Conservation (phyloP, 2,888 invertebrate species). For the Eudasyphora cyanicolor region DNA sequence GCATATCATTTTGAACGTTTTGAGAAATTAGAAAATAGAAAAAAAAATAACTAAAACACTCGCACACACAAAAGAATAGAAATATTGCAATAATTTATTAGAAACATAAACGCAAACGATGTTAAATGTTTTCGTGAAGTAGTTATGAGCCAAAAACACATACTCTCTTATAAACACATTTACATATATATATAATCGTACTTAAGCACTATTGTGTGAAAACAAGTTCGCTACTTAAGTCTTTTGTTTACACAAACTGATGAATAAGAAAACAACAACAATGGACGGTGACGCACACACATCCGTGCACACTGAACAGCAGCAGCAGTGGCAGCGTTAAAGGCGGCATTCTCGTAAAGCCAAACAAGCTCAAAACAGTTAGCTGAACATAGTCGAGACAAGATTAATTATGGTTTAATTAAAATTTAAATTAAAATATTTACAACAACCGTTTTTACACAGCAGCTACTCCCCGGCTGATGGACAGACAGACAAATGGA, state of each 20-base stretch:
- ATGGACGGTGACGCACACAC: background rate
- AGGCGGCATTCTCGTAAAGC: background rate
- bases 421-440: slow-evolving; percentile 42
- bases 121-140: slow-evolving; percentile 19
- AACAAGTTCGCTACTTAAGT: slow-evolving; percentile 63
- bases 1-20: background rate
- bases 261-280: background rate
- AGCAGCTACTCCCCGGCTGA: too few relatives aligned
- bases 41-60: slow-evolving; percentile 1
- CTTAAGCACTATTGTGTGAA: background rate
- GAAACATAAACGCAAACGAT: slow-evolving; percentile 38
- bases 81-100: slow-evolving; percentile 53
- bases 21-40: background rate
- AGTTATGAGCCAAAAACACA: slow-evolving; percentile 1
- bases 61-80: background rate
- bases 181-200: background rate
- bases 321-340: background rate
- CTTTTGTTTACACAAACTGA: slow-evolving; percentile 48
- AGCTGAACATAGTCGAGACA: slow-evolving; percentile 15
- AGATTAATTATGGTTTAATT: slow-evolving; percentile 55
- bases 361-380: slow-evolving; percentile 11
- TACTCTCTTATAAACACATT: slow-evolving; percentile 38
- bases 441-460: background rate
- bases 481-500: too few relatives aligned
- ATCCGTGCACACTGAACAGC: background rate